These are phyloP conservation scores for Styela clava DNA, from an alignment of 23 tunicate species.

Conservation along the genomic window DNA sequence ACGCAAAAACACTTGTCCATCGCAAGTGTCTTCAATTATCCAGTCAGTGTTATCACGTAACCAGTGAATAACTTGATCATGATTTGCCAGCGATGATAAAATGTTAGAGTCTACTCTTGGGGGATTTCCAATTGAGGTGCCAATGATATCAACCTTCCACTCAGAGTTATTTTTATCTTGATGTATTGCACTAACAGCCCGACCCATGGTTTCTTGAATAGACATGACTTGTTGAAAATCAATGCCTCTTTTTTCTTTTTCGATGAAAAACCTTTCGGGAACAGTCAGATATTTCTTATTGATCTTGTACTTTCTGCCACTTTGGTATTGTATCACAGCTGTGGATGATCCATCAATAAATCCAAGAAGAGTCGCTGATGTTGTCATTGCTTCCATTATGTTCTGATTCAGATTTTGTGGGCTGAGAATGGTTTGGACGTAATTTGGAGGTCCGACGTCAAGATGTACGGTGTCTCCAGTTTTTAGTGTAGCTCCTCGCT, in stretches of 20 bases:
- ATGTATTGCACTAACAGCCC: neutral
- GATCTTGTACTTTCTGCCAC: neutral
- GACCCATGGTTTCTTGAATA: neutral
- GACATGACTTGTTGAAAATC: neutral
- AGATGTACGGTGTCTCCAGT: neutral
- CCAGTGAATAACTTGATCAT: neutral
- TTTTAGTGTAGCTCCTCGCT: neutral
- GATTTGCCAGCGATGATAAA: neutral
- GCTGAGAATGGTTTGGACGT: neutral
- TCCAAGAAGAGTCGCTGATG: neutral
- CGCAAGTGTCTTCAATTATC: neutral
- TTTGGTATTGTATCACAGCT: neutral
- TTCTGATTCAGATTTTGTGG: neutral
- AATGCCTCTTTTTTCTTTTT: neutral
- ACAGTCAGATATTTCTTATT: neutral
- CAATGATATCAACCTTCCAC: neutral
- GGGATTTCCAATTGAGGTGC: neutral
- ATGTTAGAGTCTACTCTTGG: neutral
- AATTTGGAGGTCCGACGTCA: neutral
- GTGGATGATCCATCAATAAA: neutral
- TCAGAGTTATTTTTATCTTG: neutral
- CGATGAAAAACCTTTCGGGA: neutral
- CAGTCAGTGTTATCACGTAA: neutral
- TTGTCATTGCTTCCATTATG: neutral
- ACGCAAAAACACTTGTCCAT: neutral